Percentiles rank a stretch among this genome's conserved stretches.
Conservation (phyloP, 2,888 invertebrate genomes). For the Drosophila colorata region DNA sequence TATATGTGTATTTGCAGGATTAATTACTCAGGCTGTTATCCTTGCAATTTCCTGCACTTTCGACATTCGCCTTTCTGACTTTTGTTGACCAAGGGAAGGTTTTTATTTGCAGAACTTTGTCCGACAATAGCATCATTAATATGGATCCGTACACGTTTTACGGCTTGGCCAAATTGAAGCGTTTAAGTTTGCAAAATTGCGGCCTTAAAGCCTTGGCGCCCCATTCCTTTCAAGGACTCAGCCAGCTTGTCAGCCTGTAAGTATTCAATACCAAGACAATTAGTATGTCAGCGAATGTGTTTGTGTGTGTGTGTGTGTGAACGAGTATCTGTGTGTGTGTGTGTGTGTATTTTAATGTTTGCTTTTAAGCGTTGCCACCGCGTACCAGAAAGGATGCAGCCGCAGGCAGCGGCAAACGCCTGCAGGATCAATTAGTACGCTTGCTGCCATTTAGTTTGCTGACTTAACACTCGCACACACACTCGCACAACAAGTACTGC, state of each 20-base stretch:
- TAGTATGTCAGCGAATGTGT: constrained; percentile 6
- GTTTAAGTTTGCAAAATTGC: constrained; percentile 85
- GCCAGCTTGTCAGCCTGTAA: constrained; percentile 84
- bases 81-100: constrained; percentile 72
- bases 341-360: constrained; percentile 60
- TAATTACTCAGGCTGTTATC: constrained; percentile 71
- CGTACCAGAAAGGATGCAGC: constrained; percentile 44
- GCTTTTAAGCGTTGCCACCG: constrained; percentile 64
- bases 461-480: constrained; percentile 33
- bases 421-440: constrained; percentile 64
- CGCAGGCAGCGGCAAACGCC: constrained; percentile 41
- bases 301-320: constrained; percentile 20
- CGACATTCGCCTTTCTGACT: constrained; percentile 63
- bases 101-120: constrained; percentile 86
- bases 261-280: constrained; percentile 69
- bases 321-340: constrained; percentile 24
- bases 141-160: constrained; percentile 89
- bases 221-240: constrained; percentile 84
- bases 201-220: constrained; percentile 85
- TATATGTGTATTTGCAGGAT: constrained; percentile 56
- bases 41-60: constrained; percentile 68
- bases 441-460: constrained; percentile 59
- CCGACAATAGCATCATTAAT: constrained; percentile 90
- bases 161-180: constrained; percentile 84
- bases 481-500: constrained; percentile 19